Evolutionary conservation across 2,888 invertebrate genomes (phyloP), one percentile per base, ranked within the genome.

Genomic region (Rhagonycha lutea): DNA sequence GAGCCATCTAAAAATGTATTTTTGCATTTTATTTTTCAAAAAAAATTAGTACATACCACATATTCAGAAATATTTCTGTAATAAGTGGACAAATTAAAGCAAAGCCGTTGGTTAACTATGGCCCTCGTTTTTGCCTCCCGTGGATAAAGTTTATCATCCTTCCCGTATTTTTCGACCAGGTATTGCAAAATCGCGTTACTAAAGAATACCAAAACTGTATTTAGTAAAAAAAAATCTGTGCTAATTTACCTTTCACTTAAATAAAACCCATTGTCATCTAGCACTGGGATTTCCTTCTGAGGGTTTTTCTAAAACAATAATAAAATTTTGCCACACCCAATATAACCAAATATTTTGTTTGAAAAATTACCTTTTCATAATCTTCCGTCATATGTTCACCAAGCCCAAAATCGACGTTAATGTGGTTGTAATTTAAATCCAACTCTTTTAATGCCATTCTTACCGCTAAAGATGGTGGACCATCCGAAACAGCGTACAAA

Each of bases 231-330:
- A n/a, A 47, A 47, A 4, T 11, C n/a, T n/a, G 12, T n/a, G 0
- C 3, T n/a, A n/a, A 4, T 5, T 76, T 82, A 87, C 88, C 95
- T 95, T 88, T 96, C 96, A 80, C 95, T 91, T 70, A 96, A 87
- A 80, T 89, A 90, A 84, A 96, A 94, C 23, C 95, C 95, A 82
- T 93, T 90, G 83, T 96, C 96, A 79, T 95, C 93, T 73, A 96
- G 85, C 1, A 94, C 92, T 0, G 95, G 93, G 83, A 94, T 94
- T 86, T 94, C 94, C 84, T 93, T 94, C 87, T 94, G 94, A 0
- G 94, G 94, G 87, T 94, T 94, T 88, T 93, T 89, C 94, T 94
- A 86, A 69, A 89, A 88, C 83, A 83, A 80, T 82, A 2, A 18
- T 83, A 61, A 80, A 82, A 80, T 81, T 18, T 62, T 72, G 65